phyloP scores from a whole-genome alignment of 2,113 vertebrate genomes.

The Amazona vittata region DNA sequence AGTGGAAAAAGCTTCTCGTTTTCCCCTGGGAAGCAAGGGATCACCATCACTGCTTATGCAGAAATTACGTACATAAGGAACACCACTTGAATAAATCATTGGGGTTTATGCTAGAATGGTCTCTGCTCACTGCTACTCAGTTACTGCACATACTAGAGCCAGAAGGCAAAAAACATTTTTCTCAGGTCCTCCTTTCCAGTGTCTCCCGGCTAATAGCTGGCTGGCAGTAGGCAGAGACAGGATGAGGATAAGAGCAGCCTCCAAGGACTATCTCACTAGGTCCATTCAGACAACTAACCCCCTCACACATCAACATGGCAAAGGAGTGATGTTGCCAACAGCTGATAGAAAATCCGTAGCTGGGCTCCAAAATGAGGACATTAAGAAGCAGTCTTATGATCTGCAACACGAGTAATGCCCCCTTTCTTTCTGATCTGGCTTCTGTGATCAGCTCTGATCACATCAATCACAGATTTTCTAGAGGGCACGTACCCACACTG shows the following conservation, averaged over 20 bases:
- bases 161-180: background rate
- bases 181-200: background rate
- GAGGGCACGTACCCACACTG: background rate
- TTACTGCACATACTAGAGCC: background rate
- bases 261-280: background rate
- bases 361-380: background rate
- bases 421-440: background rate
- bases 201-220: background rate
- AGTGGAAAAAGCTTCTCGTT: background rate
- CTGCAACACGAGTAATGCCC: background rate
- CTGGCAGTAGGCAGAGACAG: background rate
- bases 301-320: fast-evolving
- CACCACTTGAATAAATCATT: fast-evolving
- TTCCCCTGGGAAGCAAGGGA: background rate
- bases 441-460: background rate
- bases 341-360: background rate
- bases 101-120: background rate
- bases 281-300: background rate
- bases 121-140: background rate
- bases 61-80: background rate
- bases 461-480: background rate
- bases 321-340: background rate
- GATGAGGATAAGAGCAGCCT: background rate
- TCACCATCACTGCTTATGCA: background rate
- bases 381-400: background rate